These are phyloP conservation scores for Tinea trinotella DNA, from an alignment of 2,888 invertebrate genomes.

Conservation along the genomic window DNA sequence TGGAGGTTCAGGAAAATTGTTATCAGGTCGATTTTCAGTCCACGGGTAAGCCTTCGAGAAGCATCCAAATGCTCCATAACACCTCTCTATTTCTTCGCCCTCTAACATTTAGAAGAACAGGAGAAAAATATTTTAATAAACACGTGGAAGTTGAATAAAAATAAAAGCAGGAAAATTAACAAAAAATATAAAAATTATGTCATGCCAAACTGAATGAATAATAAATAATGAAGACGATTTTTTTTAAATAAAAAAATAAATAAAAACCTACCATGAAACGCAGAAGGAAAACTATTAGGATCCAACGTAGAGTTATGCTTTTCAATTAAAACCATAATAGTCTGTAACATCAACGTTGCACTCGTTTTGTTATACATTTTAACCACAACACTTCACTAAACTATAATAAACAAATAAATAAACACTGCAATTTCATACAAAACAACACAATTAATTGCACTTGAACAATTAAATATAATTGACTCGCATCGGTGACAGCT, in stretches of 20 bases:
- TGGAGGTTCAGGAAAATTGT: constrained; percentile 82
- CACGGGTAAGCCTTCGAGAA: constrained; percentile 85
- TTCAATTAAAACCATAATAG: constrained; percentile 64
- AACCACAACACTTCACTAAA: constrained; percentile 7
- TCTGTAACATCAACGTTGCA: constrained; percentile 65
- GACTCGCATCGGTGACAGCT: neutral
- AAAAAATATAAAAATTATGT: no score
- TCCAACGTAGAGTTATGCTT: constrained; percentile 54
- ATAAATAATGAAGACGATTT: neutral
- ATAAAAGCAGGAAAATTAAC: no score
- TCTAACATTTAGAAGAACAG: no score
- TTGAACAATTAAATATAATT: constrained; percentile 4
- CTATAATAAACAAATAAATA: neutral
- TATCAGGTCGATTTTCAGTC: constrained; percentile 85
- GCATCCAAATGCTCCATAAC: constrained; percentile 86
- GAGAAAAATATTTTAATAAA: no score
- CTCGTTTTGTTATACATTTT: constrained; percentile 60
- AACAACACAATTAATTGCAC: constrained; percentile 9
- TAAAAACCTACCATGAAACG: constrained; percentile 47
- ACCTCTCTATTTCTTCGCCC: constrained; percentile 71
- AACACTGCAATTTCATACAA: constrained; percentile 5
- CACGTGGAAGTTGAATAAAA: no score
- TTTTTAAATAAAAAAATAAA: neutral
- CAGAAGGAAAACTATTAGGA: constrained; percentile 47
- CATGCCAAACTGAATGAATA: neutral